Evolutionary conservation across 1,140 invertebrate species (phyloP), one percentile per base, ranked within the genome.

Genomic region (honey bee (Apis mellifera)): DNA sequence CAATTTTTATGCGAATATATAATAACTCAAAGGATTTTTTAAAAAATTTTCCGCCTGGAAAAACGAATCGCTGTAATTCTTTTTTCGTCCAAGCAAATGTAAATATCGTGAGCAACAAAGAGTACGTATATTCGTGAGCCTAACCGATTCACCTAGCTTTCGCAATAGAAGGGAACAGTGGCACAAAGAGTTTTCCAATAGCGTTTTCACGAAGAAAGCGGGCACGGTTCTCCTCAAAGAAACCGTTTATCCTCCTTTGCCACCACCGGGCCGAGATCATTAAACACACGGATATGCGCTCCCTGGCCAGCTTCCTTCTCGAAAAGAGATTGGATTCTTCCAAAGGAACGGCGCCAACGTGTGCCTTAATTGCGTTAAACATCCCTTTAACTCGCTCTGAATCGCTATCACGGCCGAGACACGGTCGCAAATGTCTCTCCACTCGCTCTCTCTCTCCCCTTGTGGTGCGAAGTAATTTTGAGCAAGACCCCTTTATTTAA

Each of bases 181-280:
- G 26, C 79, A 83, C 85, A 86, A 86, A 86, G 85, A 86, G 82
- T 86, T 86, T n/a, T 86, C 75, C 85, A 86, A 86, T 86, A 86
- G 84, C 60, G 42, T 74, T 85, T 42, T 74, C 78, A 55, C 70
- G 84, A 83, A 82, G 80, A 78, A 83, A 86, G 73, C 84, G 70
- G 62, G 65, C 64, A 78, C 60, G 62, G 73, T 59, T 78, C 77
- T 78, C 55, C 65, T 78, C 84, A 68, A 64, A 86, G 79, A 62
- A 69, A 79, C 71, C 75, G 64, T 83, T 74, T 79, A 66, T 62
- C 50, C 54, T 19, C 52, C 78, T 84, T 73, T 78, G 75, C 64
- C 64, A 3, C 4, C 9, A 26, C 15, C 21, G 2, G 23, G 2
- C 15, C 48, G 57, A 12, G 32, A 76, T 76, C 74, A 82, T 82